Evolutionary conservation across 1,140 invertebrate species (phyloP).

Genomic region (Atta colombica): DNA sequence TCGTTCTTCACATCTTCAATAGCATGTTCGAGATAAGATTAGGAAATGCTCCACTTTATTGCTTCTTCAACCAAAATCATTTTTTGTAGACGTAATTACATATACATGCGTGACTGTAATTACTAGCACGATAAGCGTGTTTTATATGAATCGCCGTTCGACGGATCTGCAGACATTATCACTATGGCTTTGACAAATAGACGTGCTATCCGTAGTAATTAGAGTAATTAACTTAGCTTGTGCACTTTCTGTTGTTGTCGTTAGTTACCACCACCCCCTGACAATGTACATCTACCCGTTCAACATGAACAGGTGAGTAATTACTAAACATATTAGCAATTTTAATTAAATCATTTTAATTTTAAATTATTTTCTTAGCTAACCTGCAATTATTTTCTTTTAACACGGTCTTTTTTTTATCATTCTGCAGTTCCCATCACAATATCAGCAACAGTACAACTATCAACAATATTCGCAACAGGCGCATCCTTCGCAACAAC

Average conservation of each 20-base stretch:
- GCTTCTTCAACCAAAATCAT: constrained; percentile 28
- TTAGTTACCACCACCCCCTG: constrained; percentile 76
- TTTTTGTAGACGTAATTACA: constrained; percentile 10
- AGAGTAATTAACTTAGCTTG: constrained; percentile 78
- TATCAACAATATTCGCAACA: constrained; percentile 43
- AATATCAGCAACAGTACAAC: constrained; percentile 59
- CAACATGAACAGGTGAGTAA: constrained; percentile 72
- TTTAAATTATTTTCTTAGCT: not conserved
- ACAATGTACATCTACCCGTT: constrained; percentile 62
- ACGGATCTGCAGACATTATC: constrained; percentile 12
- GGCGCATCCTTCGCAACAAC: constrained; percentile 57
- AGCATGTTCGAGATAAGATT: constrained; percentile 42
- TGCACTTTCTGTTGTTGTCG: constrained; percentile 80
- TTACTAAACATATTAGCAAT: constrained; percentile 24
- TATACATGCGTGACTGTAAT: constrained; percentile 21
- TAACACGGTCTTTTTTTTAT: not conserved
- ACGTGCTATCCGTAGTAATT: constrained; percentile 64
- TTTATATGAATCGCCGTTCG: not conserved
- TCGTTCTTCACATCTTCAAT: constrained; percentile 6
- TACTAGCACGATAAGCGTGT: constrained; percentile 15
- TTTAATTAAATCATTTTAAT: no score
- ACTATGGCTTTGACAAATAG: constrained; percentile 36
- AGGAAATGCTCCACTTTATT: not conserved
- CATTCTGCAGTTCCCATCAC: constrained; percentile 63
- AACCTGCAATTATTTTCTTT: not conserved